Conservation (phyloP, 2,113 vertebrate species). For the Hymenochirus boettgeri region DNA sequence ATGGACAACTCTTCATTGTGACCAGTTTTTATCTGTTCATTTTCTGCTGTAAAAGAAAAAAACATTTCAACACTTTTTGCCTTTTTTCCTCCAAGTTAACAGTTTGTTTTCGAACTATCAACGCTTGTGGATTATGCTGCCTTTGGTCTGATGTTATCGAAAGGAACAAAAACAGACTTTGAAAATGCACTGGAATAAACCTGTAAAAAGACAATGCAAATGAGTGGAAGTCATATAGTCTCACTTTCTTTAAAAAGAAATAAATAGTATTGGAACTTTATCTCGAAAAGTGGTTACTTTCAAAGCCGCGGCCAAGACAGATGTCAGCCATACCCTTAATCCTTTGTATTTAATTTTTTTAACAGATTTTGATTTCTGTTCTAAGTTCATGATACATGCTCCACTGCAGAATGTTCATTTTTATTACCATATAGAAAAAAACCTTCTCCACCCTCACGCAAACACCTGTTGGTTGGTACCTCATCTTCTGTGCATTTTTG, state of each 20-base stretch:
- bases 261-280: background rate
- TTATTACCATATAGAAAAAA: background rate
- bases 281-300: background rate
- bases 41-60: conserved; percentile 30
- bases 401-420: conserved; percentile 3
- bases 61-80: conserved; percentile 9
- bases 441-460: too few species aligned
- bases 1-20: conserved; percentile 19
- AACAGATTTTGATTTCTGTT: conserved; percentile 65
- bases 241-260: background rate
- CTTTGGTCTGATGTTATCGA: background rate
- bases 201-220: background rate
- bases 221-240: background rate
- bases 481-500: conserved; percentile 81
- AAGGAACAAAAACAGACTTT: conserved; percentile 6
- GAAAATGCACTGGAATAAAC: conserved; percentile 36
- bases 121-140: conserved; percentile 2
- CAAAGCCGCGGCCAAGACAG: background rate
- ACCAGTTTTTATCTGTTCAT: conserved; percentile 15
- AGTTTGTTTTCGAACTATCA: conserved; percentile 5
- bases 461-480: conserved; percentile 55
- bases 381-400: conserved; percentile 65
- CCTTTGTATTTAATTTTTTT: background rate
- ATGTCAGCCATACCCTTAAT: background rate
- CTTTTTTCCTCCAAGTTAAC: background rate